phyloP scores from a whole-genome alignment of 2,797 vertebrate species.

The Anguilla obscura region DNA sequence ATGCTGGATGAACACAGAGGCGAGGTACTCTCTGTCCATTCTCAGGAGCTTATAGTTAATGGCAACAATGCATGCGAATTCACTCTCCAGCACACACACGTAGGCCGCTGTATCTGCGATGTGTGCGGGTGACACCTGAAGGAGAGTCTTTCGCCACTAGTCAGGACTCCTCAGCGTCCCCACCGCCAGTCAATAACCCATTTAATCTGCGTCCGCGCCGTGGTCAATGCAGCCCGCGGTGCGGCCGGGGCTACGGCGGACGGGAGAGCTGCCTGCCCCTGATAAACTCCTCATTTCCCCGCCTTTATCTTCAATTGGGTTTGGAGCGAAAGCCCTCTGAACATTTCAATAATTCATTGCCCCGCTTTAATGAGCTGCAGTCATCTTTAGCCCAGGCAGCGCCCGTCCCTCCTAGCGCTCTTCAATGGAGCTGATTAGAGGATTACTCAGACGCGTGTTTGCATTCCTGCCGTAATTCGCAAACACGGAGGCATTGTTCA shows the following conservation, averaged over 20 bases:
- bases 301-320: constrained; percentile 73
- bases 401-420: constrained; percentile 59
- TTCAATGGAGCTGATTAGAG: constrained; percentile 71
- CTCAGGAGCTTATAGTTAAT: background rate
- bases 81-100: background rate
- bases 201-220: constrained; percentile 71
- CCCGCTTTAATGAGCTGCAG: constrained; percentile 72
- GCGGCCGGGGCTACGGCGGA: constrained; percentile 64
- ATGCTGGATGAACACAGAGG: background rate
- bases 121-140: constrained; percentile 65
- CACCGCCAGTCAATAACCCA: constrained; percentile 75
- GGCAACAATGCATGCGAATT: background rate
- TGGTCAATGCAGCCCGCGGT: constrained; percentile 68
- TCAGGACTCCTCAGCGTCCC: constrained; percentile 23
- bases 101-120: background rate
- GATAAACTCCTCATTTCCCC: constrained; percentile 75
- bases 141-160: constrained; percentile 58
- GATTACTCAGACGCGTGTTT: constrained; percentile 68
- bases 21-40: background rate
- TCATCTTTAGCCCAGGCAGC: constrained; percentile 66
- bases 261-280: constrained; percentile 65
- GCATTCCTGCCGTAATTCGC: constrained; percentile 66
- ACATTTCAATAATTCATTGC: constrained; percentile 74
- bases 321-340: constrained; percentile 69
- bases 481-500: constrained; percentile 63